These are phyloP conservation scores for Syngnathus scovelli DNA, from an alignment of 2,113 vertebrate genomes.

Conservation along the genomic window DNA sequence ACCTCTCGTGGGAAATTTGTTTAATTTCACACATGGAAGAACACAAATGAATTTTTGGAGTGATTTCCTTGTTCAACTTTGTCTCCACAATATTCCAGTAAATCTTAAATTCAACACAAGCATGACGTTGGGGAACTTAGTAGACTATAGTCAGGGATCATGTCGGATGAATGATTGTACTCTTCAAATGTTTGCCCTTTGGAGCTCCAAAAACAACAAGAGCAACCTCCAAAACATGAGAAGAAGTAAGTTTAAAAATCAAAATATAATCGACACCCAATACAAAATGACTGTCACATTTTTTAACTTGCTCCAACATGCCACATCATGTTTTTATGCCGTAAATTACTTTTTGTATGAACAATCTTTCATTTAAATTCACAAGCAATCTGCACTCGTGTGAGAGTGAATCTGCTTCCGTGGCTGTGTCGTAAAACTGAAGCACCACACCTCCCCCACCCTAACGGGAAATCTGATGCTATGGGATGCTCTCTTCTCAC, in stretches of 20 bases:
- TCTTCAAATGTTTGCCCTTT: neutral
- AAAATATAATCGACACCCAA: too few species aligned
- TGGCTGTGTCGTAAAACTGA: neutral
- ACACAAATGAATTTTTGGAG: slow-evolving; percentile 64
- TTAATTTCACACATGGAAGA: slow-evolving; percentile 70
- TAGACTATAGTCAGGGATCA: slow-evolving; percentile 28
- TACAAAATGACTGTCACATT: too few species aligned
- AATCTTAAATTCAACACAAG: slow-evolving; percentile 50
- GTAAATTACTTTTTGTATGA: neutral
- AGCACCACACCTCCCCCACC: neutral
- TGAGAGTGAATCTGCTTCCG: neutral
- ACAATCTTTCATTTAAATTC: neutral
- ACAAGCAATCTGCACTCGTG: neutral
- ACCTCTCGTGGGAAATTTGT: slow-evolving; percentile 64
- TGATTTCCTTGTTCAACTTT: slow-evolving; percentile 62
- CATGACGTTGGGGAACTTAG: slow-evolving; percentile 34
- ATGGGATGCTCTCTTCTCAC: slow-evolving; percentile 6
- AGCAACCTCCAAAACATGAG: neutral
- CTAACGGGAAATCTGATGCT: slow-evolving; percentile 12
- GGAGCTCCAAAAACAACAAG: neutral
- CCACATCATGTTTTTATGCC: neutral
- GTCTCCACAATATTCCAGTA: slow-evolving; percentile 60
- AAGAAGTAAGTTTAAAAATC: neutral
- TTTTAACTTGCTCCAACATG: neutral
- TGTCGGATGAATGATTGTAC: slow-evolving; percentile 29